A percentile compares a stretch with the other conserved stretches of the same genome.
phyloP scores from a whole-genome alignment of 1,140 invertebrate species.

The Aphis gossypii region DNA sequence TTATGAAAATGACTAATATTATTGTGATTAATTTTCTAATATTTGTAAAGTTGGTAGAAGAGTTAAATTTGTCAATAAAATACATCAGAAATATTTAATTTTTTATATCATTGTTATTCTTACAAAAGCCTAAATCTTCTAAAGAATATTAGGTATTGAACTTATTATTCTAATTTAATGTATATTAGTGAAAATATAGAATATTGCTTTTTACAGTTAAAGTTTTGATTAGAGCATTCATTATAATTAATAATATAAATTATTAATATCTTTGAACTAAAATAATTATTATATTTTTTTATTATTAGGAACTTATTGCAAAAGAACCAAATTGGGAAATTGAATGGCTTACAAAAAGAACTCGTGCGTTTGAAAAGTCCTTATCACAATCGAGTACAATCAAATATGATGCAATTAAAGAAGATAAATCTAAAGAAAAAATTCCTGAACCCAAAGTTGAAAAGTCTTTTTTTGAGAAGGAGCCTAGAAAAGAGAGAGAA shows the following conservation, averaged over 20 bases:
- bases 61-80: too few relatives aligned
- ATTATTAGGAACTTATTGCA: constrained; percentile 74
- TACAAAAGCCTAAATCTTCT: neutral
- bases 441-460: constrained; percentile 19
- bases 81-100: neutral
- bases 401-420: constrained; percentile 2
- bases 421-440: constrained; percentile 32
- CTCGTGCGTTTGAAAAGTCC: constrained; percentile 69
- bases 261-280: neutral
- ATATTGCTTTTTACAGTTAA: neutral
- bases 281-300: constrained; percentile 15
- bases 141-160: neutral
- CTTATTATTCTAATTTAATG: neutral
- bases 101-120: neutral
- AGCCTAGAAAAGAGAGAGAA: constrained; percentile 66
- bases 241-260: neutral
- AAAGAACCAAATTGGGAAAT: constrained; percentile 85
- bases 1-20: too few relatives aligned
- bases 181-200: neutral
- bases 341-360: constrained; percentile 81
- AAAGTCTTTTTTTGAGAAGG: constrained; percentile 55
- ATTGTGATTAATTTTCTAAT: too few relatives aligned
- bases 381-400: neutral
- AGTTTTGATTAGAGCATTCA: neutral
- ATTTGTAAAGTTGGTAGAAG: too few relatives aligned